These are phyloP conservation scores for Argopecten irradians DNA, from an alignment of 1,140 invertebrate genomes.

Conservation along the genomic window DNA sequence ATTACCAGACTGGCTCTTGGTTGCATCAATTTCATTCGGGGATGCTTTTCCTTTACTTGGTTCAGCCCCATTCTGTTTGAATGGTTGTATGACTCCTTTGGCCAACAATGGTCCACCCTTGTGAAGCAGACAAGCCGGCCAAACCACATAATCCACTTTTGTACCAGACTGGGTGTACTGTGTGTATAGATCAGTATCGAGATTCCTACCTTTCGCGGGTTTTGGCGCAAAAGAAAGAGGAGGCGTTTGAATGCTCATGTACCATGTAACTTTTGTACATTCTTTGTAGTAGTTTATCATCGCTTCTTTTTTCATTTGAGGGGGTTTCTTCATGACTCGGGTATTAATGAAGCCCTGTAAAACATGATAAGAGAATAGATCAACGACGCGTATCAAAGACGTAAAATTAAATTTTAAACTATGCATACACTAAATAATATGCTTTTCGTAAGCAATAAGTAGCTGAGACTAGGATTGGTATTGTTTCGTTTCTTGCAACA, in stretches of 20 bases:
- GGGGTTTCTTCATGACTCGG: not conserved
- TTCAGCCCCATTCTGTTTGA: not conserved
- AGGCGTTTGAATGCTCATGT: conserved; percentile 10
- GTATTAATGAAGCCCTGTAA: not conserved
- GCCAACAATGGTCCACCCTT: conserved; percentile 38
- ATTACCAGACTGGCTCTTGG: not conserved
- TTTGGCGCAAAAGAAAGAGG: not conserved
- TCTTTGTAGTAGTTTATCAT: not conserved
- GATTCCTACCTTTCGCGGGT: not conserved
- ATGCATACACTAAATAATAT: too few species aligned
- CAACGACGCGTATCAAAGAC: too few species aligned
- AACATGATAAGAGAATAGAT: too few species aligned
- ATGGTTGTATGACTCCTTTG: conserved; percentile 33
- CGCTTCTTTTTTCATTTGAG: not conserved
- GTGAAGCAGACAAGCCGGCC: conserved; percentile 45
- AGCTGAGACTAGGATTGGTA: too few species aligned
- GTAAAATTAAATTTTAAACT: too few species aligned
- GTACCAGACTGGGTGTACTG: conserved; percentile 34
- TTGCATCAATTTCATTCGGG: not conserved
- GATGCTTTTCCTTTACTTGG: not conserved
- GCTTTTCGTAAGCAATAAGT: too few species aligned
- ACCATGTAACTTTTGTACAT: conserved; percentile 12
- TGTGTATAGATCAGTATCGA: conserved; percentile 25
- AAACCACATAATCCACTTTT: conserved; percentile 42
- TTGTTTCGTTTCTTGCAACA: too few species aligned